Conservation (phyloP, 2,888 invertebrate species). For the Ceramica pisi region DNA sequence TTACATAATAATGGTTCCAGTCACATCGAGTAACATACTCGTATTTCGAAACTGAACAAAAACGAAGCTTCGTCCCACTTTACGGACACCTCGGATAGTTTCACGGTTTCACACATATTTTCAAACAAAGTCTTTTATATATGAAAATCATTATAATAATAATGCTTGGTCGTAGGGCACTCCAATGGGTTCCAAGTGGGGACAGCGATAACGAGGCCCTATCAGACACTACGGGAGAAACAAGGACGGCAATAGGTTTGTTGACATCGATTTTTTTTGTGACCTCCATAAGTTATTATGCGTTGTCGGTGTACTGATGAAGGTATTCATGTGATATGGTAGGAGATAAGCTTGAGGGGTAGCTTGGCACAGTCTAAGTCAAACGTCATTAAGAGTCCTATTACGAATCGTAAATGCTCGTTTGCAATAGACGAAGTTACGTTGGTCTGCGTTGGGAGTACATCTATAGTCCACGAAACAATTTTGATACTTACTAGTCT, state of each 20-base stretch:
- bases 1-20: background rate
- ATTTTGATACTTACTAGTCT: too few relatives aligned
- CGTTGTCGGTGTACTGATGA: constrained; percentile 21
- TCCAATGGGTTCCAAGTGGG: constrained; percentile 65
- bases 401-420: too few relatives aligned
- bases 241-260: constrained; percentile 39
- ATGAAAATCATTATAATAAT: constrained; percentile 59
- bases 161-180: constrained; percentile 52
- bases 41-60: background rate
- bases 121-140: constrained; percentile 35
- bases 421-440: too few relatives aligned
- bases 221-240: constrained; percentile 34
- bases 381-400: background rate
- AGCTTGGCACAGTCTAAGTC: background rate
- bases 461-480: too few relatives aligned
- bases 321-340: constrained; percentile 1
- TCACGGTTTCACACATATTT: constrained; percentile 13
- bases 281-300: constrained; percentile 39
- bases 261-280: constrained; percentile 51
- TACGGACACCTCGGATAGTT: constrained; percentile 25
- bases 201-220: constrained; percentile 65
- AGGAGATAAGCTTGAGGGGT: background rate
- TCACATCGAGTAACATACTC: background rate
- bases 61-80: background rate
- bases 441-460: too few relatives aligned